Base-by-base conservation (phyloP, 2,113 vertebrate species). In the Otis tarda region DNA sequence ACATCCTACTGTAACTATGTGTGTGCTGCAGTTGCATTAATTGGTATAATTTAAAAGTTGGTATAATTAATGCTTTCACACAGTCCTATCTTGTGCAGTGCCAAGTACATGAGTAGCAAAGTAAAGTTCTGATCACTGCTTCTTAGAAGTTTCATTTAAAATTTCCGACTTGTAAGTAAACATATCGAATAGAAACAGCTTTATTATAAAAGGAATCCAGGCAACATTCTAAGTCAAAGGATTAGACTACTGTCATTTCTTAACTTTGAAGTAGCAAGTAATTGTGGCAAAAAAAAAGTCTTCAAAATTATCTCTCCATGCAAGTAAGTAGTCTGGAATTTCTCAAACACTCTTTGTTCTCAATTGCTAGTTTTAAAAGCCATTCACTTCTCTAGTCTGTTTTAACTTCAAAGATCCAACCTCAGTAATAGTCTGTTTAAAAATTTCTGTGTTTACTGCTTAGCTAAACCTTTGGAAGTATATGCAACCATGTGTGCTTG, bases 381-480 rank as follows among this genome's bases (percentile, higher is more conserved):
- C 15, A 3, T 75, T 92, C 55, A 28, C 45, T 93, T 94, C 12
- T 78, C 5, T 86, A 10, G 89, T 78, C 57, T 59, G 7, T 74
- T 90, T 64, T 88, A 87, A 78, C 65, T 73, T 91, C 10, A 50
- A 78, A 73, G 37, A n/a, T 68, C 8, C 23, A 73, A 12, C 37
- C 93, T 76, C 14, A 90, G 16, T 63, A 50, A 55, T 68, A 69
- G 60, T 65, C 20, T 85, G 3, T 83, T 71, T 92, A 20, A 18
- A 71, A 79, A 61, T 43, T 8, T 83, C 12, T 64, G 1, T 69
- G 6, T 70, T 93, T 96, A 39, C 55, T 35, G 39, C 59, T 60
- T 94, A 45, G 59, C 65, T 92, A 28, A 94, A 75, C 92, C 88
- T 96, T 65, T 64, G 24, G 60, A 91, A 83, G 15, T 95, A 71